Base-by-base conservation (phyloP, 2,113 vertebrate genomes). In the Myxocyprinus asiaticus region DNA sequence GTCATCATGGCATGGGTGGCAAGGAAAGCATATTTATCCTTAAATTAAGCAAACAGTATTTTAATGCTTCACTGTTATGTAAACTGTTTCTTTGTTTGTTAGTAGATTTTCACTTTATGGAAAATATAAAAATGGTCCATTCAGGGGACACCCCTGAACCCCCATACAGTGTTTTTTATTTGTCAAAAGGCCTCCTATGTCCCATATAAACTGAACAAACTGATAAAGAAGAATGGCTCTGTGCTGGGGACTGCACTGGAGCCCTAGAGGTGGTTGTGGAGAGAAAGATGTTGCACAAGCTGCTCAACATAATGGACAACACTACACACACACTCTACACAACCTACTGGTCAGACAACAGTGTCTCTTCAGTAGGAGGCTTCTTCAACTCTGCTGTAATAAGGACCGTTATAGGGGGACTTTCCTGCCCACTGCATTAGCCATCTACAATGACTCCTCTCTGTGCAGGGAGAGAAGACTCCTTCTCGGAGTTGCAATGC, bases 281-380 rank as follows among this genome's bases (percentile, higher is more conserved):
- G 67, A 51, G 67, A 68, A 68, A 42, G 67, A 68, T 68, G 67
- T 50, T 50, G 45, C 44, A 69, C 67, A 69, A 50, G 43, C 67
- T 50, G 12, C 22, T 69, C 67, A 69, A 50, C 45, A 69, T 69
- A 69, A 69, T 69, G 12, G 67, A 69, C 67, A 69, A n/a, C 15
- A 69, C 45, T 45, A 33, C 22, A 33, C 22, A 33, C 22, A 69
- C 67, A 6, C 12, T n/a, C 8, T 8, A 47, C 47, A n/a, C 45
- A 45, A 45, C 33, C 22, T 33, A 33, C 44, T 63, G 61, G 15
- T 22, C 7, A 45, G 66, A 45, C 42, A 67, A 42, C 42, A 11
- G 33, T 44, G 66, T 67, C 7, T 67, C 14, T 67, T 67, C 42
- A 69, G 67, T 69, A 17, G 43, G 67, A 69, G 11, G 66, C 66